Conservation (phyloP, 2,113 vertebrate genomes). For the Archocentrus centrarchus region DNA sequence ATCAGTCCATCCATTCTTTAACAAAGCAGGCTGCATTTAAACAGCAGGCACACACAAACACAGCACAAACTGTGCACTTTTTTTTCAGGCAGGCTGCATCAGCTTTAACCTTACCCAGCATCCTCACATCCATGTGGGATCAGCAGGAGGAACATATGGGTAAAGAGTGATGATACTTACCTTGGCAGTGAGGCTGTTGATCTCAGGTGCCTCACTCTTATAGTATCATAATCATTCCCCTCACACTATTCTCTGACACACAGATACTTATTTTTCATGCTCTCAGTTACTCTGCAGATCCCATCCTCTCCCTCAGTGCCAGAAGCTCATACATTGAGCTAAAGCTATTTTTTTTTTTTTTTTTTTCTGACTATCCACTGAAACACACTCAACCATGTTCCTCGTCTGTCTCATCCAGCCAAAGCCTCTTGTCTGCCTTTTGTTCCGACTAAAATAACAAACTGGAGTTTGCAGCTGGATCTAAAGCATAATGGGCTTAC, state of each 20-base stretch:
- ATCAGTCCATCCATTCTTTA: slow-evolving; percentile 6
- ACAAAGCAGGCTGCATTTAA: neutral
- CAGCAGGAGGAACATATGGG: slow-evolving; percentile 13
- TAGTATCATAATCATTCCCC: slow-evolving; percentile 48
- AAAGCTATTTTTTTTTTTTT: slow-evolving; percentile 3
- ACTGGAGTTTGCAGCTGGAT: slow-evolving; percentile 37
- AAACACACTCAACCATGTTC: slow-evolving; percentile 14
- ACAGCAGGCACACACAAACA: neutral
- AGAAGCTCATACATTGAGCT: slow-evolving; percentile 24
- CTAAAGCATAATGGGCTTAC: slow-evolving; percentile 46
- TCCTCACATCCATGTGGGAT: slow-evolving; percentile 1
- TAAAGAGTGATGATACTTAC: slow-evolving; percentile 27
- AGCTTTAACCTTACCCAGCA: slow-evolving; percentile 10
- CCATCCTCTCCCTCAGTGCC: slow-evolving; percentile 8
- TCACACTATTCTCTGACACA: slow-evolving; percentile 36
- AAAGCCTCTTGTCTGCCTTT: slow-evolving; percentile 37
- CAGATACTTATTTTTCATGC: slow-evolving; percentile 45
- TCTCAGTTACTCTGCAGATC: slow-evolving; percentile 39
- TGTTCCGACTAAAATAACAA: slow-evolving; percentile 31
- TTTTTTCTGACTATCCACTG: neutral
- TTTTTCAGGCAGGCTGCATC: neutral
- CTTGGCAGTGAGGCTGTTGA: slow-evolving; percentile 33
- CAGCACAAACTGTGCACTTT: slow-evolving; percentile 8
- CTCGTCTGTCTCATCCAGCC: slow-evolving; percentile 27
- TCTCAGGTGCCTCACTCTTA: slow-evolving; percentile 10